Evolutionary conservation across 2,113 vertebrate species (phyloP).

Genomic region (Pteronura brasiliensis): DNA sequence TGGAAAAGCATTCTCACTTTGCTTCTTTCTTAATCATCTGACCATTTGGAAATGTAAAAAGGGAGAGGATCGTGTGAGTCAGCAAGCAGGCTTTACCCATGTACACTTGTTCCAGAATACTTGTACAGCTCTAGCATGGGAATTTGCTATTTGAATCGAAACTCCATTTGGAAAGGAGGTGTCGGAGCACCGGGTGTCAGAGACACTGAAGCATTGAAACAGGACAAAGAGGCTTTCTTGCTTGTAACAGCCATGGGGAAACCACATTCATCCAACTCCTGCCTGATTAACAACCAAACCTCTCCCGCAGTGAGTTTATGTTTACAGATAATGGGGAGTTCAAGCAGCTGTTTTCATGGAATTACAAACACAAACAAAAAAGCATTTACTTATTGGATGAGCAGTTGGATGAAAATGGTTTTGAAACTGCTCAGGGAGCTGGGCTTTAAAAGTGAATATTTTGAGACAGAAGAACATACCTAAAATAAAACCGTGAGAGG

Average conservation of each 20-base stretch:
- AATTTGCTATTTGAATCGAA: background rate
- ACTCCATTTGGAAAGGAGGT: background rate
- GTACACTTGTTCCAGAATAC: background rate
- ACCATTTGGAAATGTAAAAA: background rate
- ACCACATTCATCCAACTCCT: background rate
- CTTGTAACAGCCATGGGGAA: background rate
- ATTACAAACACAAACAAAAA: background rate
- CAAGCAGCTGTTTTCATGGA: background rate
- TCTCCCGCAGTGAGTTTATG: background rate
- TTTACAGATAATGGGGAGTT: background rate
- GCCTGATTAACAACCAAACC: rapidly evolving
- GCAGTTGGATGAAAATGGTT: background rate
- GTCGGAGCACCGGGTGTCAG: rapidly evolving
- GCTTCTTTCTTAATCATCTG: background rate
- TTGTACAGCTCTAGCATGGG: rapidly evolving
- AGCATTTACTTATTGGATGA: background rate
- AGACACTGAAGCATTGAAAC: background rate
- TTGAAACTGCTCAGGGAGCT: background rate
- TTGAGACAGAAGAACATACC: background rate
- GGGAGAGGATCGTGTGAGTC: background rate
- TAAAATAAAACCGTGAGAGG: background rate
- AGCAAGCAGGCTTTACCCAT: background rate
- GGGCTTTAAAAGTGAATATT: background rate
- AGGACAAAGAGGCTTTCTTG: background rate
- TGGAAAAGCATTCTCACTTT: background rate